Percentiles rank a stretch among this genome's conserved stretches.
These are phyloP conservation scores for Seriola dumerili DNA, from an alignment of 2,113 vertebrate genomes.

Conservation along the genomic window DNA sequence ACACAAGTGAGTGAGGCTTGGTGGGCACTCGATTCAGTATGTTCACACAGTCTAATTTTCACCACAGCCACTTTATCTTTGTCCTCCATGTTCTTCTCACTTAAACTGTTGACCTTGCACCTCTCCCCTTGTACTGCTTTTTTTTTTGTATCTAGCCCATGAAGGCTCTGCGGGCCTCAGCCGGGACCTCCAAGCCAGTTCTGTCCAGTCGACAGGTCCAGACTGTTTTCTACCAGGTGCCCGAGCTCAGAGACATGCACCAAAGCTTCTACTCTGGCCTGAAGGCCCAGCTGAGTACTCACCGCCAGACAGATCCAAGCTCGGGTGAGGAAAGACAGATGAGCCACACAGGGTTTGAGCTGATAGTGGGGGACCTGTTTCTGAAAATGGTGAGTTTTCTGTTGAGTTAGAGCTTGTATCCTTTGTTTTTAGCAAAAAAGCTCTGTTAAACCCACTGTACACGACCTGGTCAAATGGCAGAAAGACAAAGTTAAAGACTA, in stretches of 20 bases:
- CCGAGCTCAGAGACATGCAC: constrained; percentile 83
- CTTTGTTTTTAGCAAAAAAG: background rate
- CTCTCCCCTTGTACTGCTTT: background rate
- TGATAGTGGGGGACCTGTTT: constrained; percentile 82
- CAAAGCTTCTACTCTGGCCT: constrained; percentile 74
- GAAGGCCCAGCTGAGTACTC: constrained; percentile 60
- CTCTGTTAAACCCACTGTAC: no score
- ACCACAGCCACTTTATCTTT: background rate
- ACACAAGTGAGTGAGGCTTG: no score
- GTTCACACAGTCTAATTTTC: background rate
- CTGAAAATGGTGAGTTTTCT: constrained; percentile 78
- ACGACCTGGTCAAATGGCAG: no score
- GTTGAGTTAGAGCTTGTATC: background rate
- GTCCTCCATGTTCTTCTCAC: background rate
- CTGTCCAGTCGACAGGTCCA: constrained; percentile 80
- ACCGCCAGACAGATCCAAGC: background rate
- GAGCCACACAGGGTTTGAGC: constrained; percentile 17
- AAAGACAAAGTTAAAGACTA: no score
- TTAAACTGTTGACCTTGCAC: background rate
- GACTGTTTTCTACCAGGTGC: constrained; percentile 85
- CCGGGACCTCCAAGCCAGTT: constrained; percentile 85
- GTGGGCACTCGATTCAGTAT: background rate
- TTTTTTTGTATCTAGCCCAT: constrained; percentile 73
- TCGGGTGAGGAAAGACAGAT: background rate
- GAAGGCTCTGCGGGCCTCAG: constrained; percentile 84